phyloP scores from a whole-genome alignment of 2,113 vertebrate genomes.

The Dicaeum eximium region DNA sequence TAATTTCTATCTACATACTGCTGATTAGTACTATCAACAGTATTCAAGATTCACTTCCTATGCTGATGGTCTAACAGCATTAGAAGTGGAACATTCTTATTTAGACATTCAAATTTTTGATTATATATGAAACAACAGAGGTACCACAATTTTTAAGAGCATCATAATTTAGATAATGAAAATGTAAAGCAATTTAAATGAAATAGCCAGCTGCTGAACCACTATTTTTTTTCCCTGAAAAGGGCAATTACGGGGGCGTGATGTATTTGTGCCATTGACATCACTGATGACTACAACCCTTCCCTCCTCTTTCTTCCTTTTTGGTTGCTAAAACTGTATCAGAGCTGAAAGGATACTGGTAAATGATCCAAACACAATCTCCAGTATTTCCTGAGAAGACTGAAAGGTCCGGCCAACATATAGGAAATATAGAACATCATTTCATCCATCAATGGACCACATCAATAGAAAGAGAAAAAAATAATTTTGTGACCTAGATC shows the following conservation, averaged over 20 bases:
- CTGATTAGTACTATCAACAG: neutral
- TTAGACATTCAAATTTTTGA: neutral
- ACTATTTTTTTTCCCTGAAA: neutral
- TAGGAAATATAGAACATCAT: neutral
- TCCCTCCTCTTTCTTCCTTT: neutral
- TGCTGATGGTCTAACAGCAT: neutral
- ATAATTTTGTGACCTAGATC: neutral
- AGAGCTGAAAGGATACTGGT: neutral
- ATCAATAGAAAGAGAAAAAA: neutral
- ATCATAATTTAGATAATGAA: neutral
- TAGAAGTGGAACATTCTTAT: neutral
- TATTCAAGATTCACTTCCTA: neutral
- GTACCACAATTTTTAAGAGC: neutral
- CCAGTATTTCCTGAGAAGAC: neutral
- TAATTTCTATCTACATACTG: neutral
- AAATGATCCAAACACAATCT: neutral
- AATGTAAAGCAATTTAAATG: neutral
- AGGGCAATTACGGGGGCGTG: neutral
- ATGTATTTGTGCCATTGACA: neutral
- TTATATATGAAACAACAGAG: neutral
- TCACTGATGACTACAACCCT: neutral
- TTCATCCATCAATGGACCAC: neutral
- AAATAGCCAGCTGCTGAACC: neutral
- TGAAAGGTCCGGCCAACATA: neutral
- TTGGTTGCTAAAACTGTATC: neutral